Evolutionary conservation across 1,140 invertebrate genomes (phyloP).

Genomic region (Leptinotarsa undecemlineata): DNA sequence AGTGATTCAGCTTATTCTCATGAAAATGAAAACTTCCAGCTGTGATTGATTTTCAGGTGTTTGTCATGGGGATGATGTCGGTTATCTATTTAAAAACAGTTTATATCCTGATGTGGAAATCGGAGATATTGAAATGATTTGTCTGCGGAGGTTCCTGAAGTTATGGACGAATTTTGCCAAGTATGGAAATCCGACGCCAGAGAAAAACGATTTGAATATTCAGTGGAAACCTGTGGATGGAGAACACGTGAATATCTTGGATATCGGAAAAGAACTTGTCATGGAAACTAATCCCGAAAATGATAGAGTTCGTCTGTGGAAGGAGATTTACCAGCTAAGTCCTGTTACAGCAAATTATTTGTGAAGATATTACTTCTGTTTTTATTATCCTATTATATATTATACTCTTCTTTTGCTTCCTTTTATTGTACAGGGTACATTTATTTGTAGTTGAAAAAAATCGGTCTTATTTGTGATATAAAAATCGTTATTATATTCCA

Average conservation of each 20-base stretch:
- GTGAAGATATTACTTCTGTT: background rate
- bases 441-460: too few relatives aligned
- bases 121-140: conserved; percentile 29
- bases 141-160: conserved; percentile 51
- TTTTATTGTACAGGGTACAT: too few relatives aligned
- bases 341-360: conserved; percentile 9
- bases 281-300: conserved; percentile 30
- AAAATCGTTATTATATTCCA: too few relatives aligned
- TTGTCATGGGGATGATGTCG: conserved; percentile 27
- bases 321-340: conserved; percentile 20
- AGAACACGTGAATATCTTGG: conserved; percentile 33
- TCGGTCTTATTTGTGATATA: too few relatives aligned
- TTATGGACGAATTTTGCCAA: conserved; percentile 60
- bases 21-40: too few relatives aligned
- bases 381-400: too few relatives aligned
- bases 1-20: background rate
- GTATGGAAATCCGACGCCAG: conserved; percentile 53
- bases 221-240: conserved; percentile 36
- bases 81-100: background rate
- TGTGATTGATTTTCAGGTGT: conserved; percentile 15
- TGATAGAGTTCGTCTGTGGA: conserved; percentile 33
- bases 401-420: too few relatives aligned
- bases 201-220: conserved; percentile 33
- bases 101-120: background rate
- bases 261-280: conserved; percentile 22